A percentile compares a stretch with the other conserved stretches of the same genome.
phyloP scores from a whole-genome alignment of 2,888 invertebrate species.

The Coelopa pilipes region DNA sequence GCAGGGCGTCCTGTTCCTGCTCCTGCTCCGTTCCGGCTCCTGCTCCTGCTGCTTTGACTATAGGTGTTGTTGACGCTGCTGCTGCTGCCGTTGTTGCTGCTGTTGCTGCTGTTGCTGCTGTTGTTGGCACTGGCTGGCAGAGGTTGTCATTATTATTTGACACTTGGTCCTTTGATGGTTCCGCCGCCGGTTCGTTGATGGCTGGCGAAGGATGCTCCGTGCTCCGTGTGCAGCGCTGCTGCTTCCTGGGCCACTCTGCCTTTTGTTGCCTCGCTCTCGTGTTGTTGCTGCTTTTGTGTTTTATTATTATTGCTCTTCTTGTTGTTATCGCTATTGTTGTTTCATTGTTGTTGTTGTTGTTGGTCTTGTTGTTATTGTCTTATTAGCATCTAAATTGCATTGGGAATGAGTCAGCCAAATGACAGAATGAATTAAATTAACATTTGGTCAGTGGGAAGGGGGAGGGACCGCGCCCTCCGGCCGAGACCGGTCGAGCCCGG shows the following conservation, averaged over 20 bases:
- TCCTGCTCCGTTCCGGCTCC: neutral
- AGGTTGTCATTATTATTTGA: conserved; percentile 20
- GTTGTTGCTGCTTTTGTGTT: neutral
- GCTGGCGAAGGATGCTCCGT: neutral
- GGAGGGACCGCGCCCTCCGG: neutral
- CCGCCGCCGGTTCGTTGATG: conserved; percentile 15
- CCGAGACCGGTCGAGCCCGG: too few species aligned
- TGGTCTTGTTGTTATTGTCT: conserved; percentile 10
- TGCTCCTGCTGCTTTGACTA: neutral
- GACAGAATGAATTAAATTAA: conserved; percentile 17
- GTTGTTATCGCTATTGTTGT: conserved; percentile 6
- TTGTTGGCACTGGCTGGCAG: neutral
- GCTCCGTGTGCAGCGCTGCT: neutral
- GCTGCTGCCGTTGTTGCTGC: neutral
- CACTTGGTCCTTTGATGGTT: conserved; percentile 28
- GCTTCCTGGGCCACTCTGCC: neutral
- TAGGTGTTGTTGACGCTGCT: too few species aligned
- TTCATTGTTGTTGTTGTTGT: conserved; percentile 11
- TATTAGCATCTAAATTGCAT: conserved; percentile 41
- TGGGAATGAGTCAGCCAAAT: conserved; percentile 13
- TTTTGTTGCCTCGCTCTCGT: neutral
- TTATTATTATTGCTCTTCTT: neutral
- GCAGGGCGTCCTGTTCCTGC: neutral
- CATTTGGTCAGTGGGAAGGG: neutral
- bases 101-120: conserved; percentile 1